These are phyloP conservation scores for Hermatobates lingyangjiaoensis DNA, from an alignment of 1,140 invertebrate genomes.

Conservation along the genomic window DNA sequence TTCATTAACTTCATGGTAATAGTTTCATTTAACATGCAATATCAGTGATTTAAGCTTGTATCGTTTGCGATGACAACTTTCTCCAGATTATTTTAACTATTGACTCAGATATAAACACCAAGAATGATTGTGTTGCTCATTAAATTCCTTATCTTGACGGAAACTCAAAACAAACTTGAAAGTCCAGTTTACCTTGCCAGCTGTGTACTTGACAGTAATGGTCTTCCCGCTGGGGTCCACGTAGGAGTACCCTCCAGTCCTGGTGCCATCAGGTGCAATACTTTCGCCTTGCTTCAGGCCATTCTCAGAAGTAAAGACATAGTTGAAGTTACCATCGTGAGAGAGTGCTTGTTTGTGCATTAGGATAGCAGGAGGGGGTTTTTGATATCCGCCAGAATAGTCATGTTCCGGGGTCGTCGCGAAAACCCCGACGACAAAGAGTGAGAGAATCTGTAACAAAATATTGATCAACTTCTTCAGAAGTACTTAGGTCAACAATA, in stretches of 20 bases:
- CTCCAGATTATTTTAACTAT: too few relatives aligned
- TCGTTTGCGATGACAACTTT: too few relatives aligned
- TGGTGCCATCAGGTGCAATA: conserved; percentile 40
- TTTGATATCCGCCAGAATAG: conserved; percentile 6
- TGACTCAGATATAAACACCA: too few relatives aligned
- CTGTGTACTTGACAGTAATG: conserved; percentile 30
- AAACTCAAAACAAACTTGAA: neutral
- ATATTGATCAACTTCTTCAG: too few relatives aligned
- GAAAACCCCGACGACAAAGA: neutral
- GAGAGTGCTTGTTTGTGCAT: conserved; percentile 25
- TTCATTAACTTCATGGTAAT: too few relatives aligned
- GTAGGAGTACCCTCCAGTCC: conserved; percentile 42
- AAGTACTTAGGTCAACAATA: too few relatives aligned
- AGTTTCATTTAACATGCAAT: too few relatives aligned
- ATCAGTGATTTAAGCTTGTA: too few relatives aligned
- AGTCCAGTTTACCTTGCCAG: conserved; percentile 24
- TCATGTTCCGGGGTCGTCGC: conserved; percentile 4
- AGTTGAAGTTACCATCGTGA: conserved; percentile 37
- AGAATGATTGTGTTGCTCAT: too few relatives aligned
- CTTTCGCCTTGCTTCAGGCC: conserved; percentile 38
- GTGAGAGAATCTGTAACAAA: too few relatives aligned
- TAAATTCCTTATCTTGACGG: neutral
- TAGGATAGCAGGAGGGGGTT: conserved; percentile 20
- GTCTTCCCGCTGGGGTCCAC: conserved; percentile 35
- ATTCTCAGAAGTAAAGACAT: conserved; percentile 42